A percentile compares a stretch with the other conserved stretches of the same genome.
Evolutionary conservation across 37 sponge, comb jelly and placozoan genomes (phyloP).

Genomic region (Tethya wilhelma): DNA sequence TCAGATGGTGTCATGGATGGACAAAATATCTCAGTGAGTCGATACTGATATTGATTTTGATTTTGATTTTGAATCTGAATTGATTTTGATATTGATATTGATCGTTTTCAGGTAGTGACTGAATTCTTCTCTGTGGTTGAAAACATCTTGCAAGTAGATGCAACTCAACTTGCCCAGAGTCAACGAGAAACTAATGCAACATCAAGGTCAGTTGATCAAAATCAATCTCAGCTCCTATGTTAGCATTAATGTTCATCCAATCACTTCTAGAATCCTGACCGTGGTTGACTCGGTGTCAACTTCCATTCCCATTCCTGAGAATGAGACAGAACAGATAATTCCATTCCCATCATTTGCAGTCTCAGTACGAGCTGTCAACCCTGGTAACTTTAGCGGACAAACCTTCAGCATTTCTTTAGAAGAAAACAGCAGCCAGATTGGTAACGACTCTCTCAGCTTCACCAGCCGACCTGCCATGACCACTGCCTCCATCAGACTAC

Average conservation of each 20-base stretch:
- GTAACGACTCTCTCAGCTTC: background rate
- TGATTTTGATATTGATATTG: too few relatives aligned
- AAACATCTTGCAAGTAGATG: constrained; percentile 33
- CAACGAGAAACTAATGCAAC: constrained; percentile 27
- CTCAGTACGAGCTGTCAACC: constrained; percentile 21
- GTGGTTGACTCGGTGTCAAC: constrained; percentile 11
- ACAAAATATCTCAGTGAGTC: too few relatives aligned
- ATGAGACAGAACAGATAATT: background rate
- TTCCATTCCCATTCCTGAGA: constrained; percentile 4
- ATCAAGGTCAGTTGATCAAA: constrained; percentile 43
- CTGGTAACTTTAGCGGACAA: constrained; percentile 11
- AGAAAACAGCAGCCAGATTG: background rate
- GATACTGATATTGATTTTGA: too few relatives aligned
- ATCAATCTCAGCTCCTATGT: too few relatives aligned
- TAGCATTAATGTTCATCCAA: too few relatives aligned
- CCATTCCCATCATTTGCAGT: constrained; percentile 20
- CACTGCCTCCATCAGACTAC: background rate
- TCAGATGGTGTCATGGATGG: too few relatives aligned
- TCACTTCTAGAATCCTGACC: constrained; percentile 20
- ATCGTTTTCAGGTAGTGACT: too few relatives aligned
- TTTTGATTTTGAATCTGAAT: too few relatives aligned
- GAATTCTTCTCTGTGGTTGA: too few relatives aligned
- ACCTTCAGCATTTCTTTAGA: background rate
- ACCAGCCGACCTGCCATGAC: background rate
- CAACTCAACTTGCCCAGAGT: constrained; percentile 13